Conservation (phyloP, 2,888 invertebrate genomes). For the Alentia gelatinosa region DNA sequence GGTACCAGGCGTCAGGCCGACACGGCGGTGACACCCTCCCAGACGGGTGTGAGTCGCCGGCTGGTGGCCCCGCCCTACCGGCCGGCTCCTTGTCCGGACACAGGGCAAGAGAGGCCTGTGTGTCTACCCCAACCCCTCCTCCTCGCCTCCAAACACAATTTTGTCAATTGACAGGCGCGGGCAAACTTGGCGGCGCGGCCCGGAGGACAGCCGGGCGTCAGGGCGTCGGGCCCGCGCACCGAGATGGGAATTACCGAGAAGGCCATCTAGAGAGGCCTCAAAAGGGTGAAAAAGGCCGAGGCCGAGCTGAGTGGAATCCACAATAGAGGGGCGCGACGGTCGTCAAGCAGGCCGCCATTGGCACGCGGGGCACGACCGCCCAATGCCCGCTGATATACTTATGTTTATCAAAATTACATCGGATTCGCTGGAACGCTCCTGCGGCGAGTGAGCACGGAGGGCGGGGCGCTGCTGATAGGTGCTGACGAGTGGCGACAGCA, state of each 20-base stretch:
- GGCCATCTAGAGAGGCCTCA: slow-evolving; percentile 21
- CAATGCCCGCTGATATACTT: slow-evolving; percentile 36
- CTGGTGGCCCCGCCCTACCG: not conserved
- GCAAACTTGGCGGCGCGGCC: not conserved
- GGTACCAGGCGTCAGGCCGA: no score
- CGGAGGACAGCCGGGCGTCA: not conserved
- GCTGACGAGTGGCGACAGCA: not conserved
- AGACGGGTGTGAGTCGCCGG: no score
- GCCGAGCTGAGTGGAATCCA: not conserved
- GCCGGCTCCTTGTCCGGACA: not conserved
- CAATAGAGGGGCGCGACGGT: not conserved
- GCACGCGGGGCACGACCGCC: not conserved
- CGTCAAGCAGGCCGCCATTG: not conserved
- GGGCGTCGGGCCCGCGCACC: not conserved
- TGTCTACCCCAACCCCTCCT: not conserved
- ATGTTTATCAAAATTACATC: slow-evolving; percentile 52
- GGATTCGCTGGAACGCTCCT: slow-evolving; percentile 9
- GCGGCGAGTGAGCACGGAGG: not conserved
- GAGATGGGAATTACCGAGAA: slow-evolving; percentile 3
- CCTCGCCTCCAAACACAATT: slow-evolving; percentile 28
- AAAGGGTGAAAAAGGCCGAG: not conserved
- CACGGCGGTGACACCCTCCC: no score
- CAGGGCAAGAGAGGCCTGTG: not conserved
- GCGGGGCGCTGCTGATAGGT: not conserved
- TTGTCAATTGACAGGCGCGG: slow-evolving; percentile 34